These are phyloP conservation scores for Malurus elegans DNA, from an alignment of 2,113 vertebrate genomes.

Conservation along the genomic window DNA sequence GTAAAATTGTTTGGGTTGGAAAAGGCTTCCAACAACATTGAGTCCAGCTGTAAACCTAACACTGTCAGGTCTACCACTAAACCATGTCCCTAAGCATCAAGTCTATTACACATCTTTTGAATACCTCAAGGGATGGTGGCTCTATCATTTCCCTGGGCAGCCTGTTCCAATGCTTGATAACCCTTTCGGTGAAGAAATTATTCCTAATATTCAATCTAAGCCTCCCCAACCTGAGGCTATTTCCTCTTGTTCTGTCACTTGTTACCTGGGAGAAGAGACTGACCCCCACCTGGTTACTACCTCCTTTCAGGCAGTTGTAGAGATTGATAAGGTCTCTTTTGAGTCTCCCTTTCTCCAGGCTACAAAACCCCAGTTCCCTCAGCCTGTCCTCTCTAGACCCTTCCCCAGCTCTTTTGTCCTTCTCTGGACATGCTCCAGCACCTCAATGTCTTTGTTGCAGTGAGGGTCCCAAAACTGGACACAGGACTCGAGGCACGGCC, in stretches of 20 bases:
- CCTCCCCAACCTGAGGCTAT: not conserved
- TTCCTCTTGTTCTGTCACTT: not conserved
- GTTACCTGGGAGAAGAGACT: not conserved
- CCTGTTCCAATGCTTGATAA: not conserved
- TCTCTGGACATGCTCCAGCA: not conserved
- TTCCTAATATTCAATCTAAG: not conserved
- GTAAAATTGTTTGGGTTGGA: not conserved
- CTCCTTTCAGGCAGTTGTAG: not conserved
- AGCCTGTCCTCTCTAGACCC: not conserved
- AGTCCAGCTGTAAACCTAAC: not conserved
- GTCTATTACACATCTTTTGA: not conserved
- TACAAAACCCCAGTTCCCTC: not conserved
- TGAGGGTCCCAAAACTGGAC: not conserved
- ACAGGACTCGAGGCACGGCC: not conserved
- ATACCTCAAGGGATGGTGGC: not conserved
- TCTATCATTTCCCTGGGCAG: not conserved
- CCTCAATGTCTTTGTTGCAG: not conserved
- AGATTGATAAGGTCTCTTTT: fast-evolving
- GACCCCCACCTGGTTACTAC: too few relatives aligned
- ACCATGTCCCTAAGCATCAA: not conserved
- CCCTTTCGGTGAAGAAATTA: not conserved
- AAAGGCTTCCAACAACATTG: not conserved
- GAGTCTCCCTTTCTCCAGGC: not conserved
- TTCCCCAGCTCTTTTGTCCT: not conserved
- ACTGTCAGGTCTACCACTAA: not conserved